phyloP scores from a whole-genome alignment of 2,797 vertebrate genomes.

The Salmo trutta region DNA sequence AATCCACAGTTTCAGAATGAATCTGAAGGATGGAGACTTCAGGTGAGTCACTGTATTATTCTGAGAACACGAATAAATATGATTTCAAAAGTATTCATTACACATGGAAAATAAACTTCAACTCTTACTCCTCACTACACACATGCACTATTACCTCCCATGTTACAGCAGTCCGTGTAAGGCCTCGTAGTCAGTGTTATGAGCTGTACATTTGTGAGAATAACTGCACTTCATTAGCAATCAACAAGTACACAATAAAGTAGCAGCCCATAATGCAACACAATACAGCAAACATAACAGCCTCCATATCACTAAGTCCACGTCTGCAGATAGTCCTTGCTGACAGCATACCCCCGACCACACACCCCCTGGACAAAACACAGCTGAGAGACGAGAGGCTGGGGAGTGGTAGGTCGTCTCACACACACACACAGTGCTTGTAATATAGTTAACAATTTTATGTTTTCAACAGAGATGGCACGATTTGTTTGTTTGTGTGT shows the following conservation, averaged over 20 bases:
- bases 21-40: conserved; percentile 53
- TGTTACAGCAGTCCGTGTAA: no score
- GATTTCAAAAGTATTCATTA: no score
- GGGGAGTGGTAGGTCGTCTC: conserved; percentile 32
- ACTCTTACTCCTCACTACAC: not conserved
- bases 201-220: not conserved
- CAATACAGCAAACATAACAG: conserved; percentile 19
- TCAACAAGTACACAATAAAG: conserved; percentile 16
- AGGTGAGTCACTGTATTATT: conserved; percentile 46
- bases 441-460: conserved; percentile 23
- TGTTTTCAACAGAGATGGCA: conserved; percentile 43
- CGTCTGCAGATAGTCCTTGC: not conserved
- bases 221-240: not conserved
- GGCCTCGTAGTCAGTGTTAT: no score
- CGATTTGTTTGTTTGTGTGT: not conserved
- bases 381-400: conserved; percentile 33
- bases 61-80: not conserved
- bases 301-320: conserved; percentile 27
- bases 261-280: conserved; percentile 24
- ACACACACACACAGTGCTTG: not conserved
- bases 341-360: conserved; percentile 38
- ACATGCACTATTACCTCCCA: not conserved
- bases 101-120: no score
- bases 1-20: conserved; percentile 61
- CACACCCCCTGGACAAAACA: conserved; percentile 57